Evolutionary conservation across 2,113 vertebrate genomes (phyloP).

Genomic region (Labrus mixtus): DNA sequence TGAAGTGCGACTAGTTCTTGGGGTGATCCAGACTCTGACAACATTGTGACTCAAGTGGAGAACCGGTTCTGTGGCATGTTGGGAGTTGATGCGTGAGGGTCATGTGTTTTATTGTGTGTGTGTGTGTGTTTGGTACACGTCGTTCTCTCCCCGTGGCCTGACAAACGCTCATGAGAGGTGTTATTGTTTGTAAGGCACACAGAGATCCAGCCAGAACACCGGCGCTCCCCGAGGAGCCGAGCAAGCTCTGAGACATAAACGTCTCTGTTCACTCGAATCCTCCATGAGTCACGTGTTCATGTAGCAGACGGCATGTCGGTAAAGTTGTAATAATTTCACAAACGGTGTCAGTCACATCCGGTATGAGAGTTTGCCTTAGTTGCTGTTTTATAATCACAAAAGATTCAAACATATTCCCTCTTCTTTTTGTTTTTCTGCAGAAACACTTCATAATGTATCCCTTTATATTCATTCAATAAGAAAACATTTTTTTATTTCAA

Average conservation of each 20-base stretch:
- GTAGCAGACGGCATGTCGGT: too few relatives aligned
- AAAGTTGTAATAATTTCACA: too few relatives aligned
- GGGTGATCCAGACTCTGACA: neutral
- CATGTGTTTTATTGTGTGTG: neutral
- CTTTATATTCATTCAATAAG: too few relatives aligned
- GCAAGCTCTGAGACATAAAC: neutral
- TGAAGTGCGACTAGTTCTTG: neutral
- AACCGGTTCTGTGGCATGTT: slow-evolving; percentile 3
- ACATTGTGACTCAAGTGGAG: neutral
- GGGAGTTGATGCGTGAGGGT: neutral
- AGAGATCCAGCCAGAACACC: neutral
- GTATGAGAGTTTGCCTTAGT: too few relatives aligned
- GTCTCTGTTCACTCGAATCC: too few relatives aligned
- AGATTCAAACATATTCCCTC: too few relatives aligned
- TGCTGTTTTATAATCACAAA: too few relatives aligned
- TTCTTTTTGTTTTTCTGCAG: too few relatives aligned
- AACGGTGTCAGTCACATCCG: too few relatives aligned
- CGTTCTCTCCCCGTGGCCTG: neutral
- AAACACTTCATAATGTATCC: too few relatives aligned
- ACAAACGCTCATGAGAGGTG: neutral
- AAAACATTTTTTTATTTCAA: too few relatives aligned
- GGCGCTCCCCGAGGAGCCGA: neutral
- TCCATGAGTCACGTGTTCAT: too few relatives aligned
- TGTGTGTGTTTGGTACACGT: neutral
- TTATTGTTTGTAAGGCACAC: neutral